Conservation (phyloP, 2,797 vertebrate species). For the Gallinago stenura region DNA sequence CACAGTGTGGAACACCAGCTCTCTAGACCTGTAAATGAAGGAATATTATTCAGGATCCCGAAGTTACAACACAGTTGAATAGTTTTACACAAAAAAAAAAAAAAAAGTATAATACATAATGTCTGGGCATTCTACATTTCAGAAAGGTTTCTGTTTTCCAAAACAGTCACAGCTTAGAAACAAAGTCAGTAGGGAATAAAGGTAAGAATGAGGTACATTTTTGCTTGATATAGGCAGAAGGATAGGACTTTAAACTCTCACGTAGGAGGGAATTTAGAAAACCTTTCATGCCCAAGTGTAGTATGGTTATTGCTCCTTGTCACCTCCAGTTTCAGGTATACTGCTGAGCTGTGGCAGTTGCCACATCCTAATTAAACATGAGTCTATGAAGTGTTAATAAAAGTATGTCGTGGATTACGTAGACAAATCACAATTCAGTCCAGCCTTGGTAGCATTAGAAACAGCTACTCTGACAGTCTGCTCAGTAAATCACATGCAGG, state of each 20-base stretch:
- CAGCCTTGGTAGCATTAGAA: background rate
- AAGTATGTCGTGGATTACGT: background rate
- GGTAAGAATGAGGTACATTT: background rate
- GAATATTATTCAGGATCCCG: background rate
- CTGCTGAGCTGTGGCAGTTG: background rate
- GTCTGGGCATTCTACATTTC: background rate
- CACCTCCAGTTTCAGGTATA: background rate
- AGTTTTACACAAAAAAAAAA: background rate
- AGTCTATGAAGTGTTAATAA: background rate
- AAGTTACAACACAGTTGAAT: background rate
- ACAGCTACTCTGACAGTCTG: background rate
- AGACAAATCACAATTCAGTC: background rate
- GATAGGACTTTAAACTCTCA: accelerated
- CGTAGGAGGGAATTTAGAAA: background rate
- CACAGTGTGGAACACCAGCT: background rate
- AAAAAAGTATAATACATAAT: background rate
- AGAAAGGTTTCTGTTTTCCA: background rate
- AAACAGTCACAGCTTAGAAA: background rate
- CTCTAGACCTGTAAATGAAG: background rate
- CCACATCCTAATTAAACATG: background rate
- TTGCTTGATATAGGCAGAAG: background rate
- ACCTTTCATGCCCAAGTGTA: background rate
- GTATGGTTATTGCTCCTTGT: background rate
- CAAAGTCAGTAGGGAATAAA: background rate
- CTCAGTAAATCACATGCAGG: accelerated